phyloP scores from a whole-genome alignment of 1,140 invertebrate species.

The Cydia amplana region DNA sequence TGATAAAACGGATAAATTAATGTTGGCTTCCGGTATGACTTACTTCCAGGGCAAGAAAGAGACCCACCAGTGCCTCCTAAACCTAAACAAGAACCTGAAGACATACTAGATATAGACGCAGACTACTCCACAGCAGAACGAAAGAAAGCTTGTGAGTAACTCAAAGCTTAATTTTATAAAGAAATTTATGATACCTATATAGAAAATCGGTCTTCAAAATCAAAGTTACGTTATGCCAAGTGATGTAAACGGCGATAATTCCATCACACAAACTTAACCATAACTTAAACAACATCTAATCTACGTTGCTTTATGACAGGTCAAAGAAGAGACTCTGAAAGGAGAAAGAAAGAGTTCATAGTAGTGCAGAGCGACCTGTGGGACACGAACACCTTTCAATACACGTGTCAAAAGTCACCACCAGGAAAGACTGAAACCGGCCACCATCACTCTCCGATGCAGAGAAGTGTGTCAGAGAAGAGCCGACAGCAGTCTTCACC shows the following conservation, averaged over 20 bases:
- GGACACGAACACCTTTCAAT: constrained; percentile 82
- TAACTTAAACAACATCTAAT: neutral
- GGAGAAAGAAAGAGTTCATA: constrained; percentile 81
- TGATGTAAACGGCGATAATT: too few relatives aligned
- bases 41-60: constrained; percentile 58
- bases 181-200: neutral
- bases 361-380: constrained; percentile 83
- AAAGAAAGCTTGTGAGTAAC: constrained; percentile 67
- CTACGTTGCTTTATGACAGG: constrained; percentile 47
- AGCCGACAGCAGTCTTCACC: constrained; percentile 74
- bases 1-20: too few relatives aligned
- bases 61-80: constrained; percentile 57
- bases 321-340: constrained; percentile 77
- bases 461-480: constrained; percentile 81
- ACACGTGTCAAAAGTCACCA: constrained; percentile 78
- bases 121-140: constrained; percentile 72
- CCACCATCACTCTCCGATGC: constrained; percentile 78
- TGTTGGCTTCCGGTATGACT: constrained; percentile 22
- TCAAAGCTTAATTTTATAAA: neutral
- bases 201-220: too few relatives aligned
- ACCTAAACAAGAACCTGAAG: constrained; percentile 68
- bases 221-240: too few relatives aligned
- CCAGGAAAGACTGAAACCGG: constrained; percentile 59
- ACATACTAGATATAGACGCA: constrained; percentile 68
- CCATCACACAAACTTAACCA: too few relatives aligned